These are phyloP conservation scores for Ardeotis arabs DNA, from an alignment of 2,113 vertebrate species.

Conservation along the genomic window DNA sequence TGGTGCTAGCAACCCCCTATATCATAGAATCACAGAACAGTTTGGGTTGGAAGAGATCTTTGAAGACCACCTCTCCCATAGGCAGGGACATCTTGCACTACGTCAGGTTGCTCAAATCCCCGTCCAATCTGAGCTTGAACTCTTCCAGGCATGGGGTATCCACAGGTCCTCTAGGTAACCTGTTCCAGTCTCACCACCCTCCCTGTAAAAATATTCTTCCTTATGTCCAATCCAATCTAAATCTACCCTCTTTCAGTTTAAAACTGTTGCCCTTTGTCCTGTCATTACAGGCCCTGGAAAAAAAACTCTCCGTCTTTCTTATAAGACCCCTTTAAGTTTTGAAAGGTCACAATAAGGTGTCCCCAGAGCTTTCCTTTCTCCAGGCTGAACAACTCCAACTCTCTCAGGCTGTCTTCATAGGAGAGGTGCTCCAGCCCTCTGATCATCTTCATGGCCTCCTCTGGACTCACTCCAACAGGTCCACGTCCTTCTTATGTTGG, in stretches of 20 bases:
- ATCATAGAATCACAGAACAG: neutral
- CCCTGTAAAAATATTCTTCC: neutral
- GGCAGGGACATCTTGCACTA: neutral
- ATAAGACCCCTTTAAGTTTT: neutral
- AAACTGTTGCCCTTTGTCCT: neutral
- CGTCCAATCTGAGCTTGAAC: neutral
- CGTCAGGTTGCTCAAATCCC: neutral
- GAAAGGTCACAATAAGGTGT: neutral
- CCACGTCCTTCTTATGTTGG: neutral
- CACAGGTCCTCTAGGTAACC: neutral
- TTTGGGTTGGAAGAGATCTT: neutral
- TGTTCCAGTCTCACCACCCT: neutral
- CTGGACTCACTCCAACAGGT: fast-evolving
- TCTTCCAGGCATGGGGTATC: neutral
- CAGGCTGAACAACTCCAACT: neutral
- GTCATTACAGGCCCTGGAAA: neutral
- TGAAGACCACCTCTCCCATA: neutral
- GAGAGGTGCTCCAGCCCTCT: neutral
- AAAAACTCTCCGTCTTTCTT: neutral
- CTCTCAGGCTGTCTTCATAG: neutral
- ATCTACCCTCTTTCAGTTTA: neutral
- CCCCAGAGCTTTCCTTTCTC: neutral
- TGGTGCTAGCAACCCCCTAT: neutral
- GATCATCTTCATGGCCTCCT: neutral
- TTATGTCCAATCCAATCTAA: neutral